Evolutionary conservation across 2,113 vertebrate species (phyloP), one percentile per base, ranked within the genome.

Genomic region (Perca flavescens): DNA sequence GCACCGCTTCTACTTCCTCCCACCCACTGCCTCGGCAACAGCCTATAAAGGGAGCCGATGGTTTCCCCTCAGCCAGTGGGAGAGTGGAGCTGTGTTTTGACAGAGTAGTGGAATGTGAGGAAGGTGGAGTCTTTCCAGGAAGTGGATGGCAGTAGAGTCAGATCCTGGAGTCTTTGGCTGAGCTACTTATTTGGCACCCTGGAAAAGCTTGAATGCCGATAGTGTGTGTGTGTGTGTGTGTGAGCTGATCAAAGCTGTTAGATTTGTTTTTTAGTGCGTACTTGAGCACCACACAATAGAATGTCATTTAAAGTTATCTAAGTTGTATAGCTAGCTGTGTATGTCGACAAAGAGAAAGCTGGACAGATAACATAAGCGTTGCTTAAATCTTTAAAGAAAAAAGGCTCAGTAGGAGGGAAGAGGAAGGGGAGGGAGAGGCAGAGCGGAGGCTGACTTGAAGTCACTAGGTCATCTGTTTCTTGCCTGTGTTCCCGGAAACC

Each of bases 91-190:
- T 63, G 79, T 91, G 84, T 89, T 93, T 93, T 93, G 85, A 92
- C 87, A 90, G 86, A 65, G 80, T 58, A 16, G 62, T 57, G 89
- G 88, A 91, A 92, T 90, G 88, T 1, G 36, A 80, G 11, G 79
- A 78, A 74, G 90, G 92, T 80, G 86, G 92, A 53, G 76, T 77
- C 79, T 89, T 92, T 94, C 87, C 92, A 94, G 94, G 93, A 94
- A 94, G 92, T 88, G 70, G 71, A 89, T 85, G 88, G 88, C 88
- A 91, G 56, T 73, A 47, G 72, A 83, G 85, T 86, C 71, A 82
- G 79, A 89, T 83, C 79, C 81, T 71, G 87, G 74, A 83, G 15
- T 72, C 70, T 65, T 69, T 84, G 78, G 83, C 76, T 46, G 69
- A 77, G 77, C 82, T 83, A 65, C 82, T 91, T 80, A 67, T 79